Percentiles rank a stretch among this genome's conserved stretches.
Conservation (phyloP, 2,888 invertebrate genomes). For the Ectemnius lituratus region DNA sequence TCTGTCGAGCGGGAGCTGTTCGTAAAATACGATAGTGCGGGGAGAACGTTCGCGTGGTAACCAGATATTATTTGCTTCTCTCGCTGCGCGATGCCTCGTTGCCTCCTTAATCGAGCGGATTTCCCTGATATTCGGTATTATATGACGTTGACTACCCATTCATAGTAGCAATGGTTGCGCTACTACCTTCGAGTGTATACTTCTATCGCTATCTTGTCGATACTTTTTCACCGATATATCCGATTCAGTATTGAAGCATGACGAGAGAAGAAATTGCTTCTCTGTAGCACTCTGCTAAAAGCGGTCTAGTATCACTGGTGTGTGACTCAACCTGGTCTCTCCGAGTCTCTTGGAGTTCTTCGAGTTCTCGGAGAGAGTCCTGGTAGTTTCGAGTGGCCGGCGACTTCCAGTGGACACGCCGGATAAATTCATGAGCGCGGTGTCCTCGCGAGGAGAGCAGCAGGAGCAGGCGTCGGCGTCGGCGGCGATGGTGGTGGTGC, state of each 20-base stretch:
- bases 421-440: constrained; percentile 65
- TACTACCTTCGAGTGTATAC: constrained; percentile 10
- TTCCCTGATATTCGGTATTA: constrained; percentile 38
- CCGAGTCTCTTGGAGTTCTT: too few relatives aligned
- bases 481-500: constrained; percentile 49
- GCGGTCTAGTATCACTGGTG: constrained; percentile 19
- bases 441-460: constrained; percentile 59
- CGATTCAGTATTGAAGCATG: too few relatives aligned
- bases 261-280: too few relatives aligned
- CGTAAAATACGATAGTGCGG: constrained; percentile 41
- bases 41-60: constrained; percentile 37
- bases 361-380: too few relatives aligned
- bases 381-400: too few relatives aligned
- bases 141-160: constrained; percentile 33
- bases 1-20: constrained; percentile 39
- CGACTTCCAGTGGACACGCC: constrained; percentile 26
- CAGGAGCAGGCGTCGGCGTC: constrained; percentile 61
- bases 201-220: too few relatives aligned
- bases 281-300: too few relatives aligned
- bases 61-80: constrained; percentile 54
- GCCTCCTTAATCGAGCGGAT: constrained; percentile 37
- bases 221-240: too few relatives aligned
- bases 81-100: constrained; percentile 44
- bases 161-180: constrained; percentile 22
- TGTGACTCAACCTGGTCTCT: background rate